These are phyloP conservation scores for Heloderma charlesbogerti DNA, from an alignment of 2,113 vertebrate genomes.

Conservation along the genomic window DNA sequence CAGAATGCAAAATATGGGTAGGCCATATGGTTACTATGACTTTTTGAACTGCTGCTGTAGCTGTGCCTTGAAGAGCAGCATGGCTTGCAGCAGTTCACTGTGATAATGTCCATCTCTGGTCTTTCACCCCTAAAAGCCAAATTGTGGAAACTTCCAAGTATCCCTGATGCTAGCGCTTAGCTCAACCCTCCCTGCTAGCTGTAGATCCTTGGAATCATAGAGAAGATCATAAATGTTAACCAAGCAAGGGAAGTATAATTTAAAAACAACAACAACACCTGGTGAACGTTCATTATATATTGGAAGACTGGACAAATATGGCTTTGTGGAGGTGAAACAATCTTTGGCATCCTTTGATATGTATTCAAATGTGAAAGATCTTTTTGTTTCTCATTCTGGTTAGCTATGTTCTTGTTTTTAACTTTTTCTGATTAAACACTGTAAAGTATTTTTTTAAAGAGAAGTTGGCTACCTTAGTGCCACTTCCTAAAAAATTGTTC, in stretches of 20 bases:
- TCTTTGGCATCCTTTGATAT: neutral
- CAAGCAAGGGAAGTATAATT: neutral
- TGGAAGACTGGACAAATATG: neutral
- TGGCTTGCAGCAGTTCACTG: neutral
- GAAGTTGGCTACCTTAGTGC: neutral
- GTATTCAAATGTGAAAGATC: neutral
- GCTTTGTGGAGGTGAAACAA: neutral
- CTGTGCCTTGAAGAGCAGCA: neutral
- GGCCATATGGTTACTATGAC: neutral
- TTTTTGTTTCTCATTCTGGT: neutral
- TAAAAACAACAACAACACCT: neutral
- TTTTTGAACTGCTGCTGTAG: neutral
- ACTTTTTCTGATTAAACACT: neutral
- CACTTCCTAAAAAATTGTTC: neutral
- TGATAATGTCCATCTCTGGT: too few relatives aligned
- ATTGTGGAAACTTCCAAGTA: neutral
- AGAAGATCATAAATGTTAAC: neutral
- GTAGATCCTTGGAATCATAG: neutral
- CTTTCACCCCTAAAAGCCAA: neutral
- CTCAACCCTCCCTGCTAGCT: neutral
- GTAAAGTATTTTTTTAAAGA: neutral
- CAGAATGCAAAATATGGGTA: neutral
- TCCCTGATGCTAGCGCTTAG: neutral
- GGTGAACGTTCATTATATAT: neutral
- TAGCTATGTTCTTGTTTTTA: neutral